A percentile compares a stretch with the other conserved stretches of the same genome.
Conservation (phyloP, 2,888 invertebrate species). For the Chesias legatella region DNA sequence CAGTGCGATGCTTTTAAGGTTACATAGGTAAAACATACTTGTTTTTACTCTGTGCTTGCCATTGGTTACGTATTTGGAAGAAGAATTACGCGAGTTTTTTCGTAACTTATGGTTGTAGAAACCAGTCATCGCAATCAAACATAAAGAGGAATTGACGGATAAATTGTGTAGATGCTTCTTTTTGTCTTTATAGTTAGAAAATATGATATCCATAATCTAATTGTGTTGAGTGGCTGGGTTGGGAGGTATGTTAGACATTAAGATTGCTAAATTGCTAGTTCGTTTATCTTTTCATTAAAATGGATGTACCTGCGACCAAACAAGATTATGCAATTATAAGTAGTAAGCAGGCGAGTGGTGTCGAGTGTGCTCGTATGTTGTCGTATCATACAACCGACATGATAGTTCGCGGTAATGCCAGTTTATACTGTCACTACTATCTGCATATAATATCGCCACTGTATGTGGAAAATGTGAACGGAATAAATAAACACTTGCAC, state of each 20-base stretch:
- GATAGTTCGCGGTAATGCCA: slow-evolving; percentile 8
- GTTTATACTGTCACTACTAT: slow-evolving; percentile 6
- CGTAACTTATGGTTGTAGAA: slow-evolving; percentile 9
- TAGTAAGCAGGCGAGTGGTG: slow-evolving; percentile 30
- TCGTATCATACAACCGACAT: slow-evolving; percentile 23
- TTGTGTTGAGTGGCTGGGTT: too few species aligned
- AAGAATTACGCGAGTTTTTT: slow-evolving; percentile 18
- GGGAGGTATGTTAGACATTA: not conserved
- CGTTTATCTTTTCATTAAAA: not conserved
- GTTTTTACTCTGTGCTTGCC: slow-evolving; percentile 18
- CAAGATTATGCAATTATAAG: slow-evolving; percentile 29
- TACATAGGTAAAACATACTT: slow-evolving; percentile 11
- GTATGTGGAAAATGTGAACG: slow-evolving; percentile 58
- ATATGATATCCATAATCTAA: too few species aligned
- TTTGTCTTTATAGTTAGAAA: too few species aligned
- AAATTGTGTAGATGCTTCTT: too few species aligned
- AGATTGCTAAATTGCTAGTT: not conserved
- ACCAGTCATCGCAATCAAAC: not conserved
- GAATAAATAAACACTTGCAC: slow-evolving; percentile 49
- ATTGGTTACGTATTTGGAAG: slow-evolving; percentile 16
- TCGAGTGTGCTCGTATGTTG: slow-evolving; percentile 16
- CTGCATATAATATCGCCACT: slow-evolving; percentile 38
- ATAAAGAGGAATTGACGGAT: too few species aligned
- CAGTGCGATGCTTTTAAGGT: slow-evolving; percentile 17
- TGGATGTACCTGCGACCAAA: slow-evolving; percentile 1